Base-by-base conservation (phyloP, 2,797 vertebrate species). In the Ptychobarbus kaznakovi region DNA sequence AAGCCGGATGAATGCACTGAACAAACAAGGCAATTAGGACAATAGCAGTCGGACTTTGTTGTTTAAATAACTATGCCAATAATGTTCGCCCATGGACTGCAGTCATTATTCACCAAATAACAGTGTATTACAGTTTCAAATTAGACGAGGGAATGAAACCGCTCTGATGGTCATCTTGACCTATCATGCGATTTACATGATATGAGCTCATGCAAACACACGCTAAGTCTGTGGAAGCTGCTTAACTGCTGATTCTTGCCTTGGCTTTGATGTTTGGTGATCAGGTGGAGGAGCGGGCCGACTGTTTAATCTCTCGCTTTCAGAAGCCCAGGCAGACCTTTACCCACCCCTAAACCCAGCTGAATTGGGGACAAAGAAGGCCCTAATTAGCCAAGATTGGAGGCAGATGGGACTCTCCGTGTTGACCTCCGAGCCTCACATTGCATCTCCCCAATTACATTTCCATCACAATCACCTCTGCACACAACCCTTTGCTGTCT, bases 381-480 rank as follows among this genome's bases (percentile, higher is more conserved):
- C 85, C 90, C 92, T 95, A 96, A 96, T 96, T 96, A 95, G 92
- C 92, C 92, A 89, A 90, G 92, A 95, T 94, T 92, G 92, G 89
- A 93, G 93, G 94, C 95, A 96, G 95, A 96, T 96, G 95, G 95
- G 94, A 91, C 94, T 94, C 94, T 93, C 93, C 92, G 92, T 87
- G 89, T 92, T 95, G 94, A 95, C 94, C 94, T 92, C 87, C 25
- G 63, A 91, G 92, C 91, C 87, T 90, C 90, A 72, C 91, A 92
- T 93, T 92, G 92, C 87, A 90, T 90, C 92, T 92, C 92, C 91
- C 93, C 96, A 95, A 96, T 96, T 95, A 94, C 95, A 96, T 96
- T 96, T 96, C 95, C 95, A 96, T 96, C 93, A 96, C 95, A 96
- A 96, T 94, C 94, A 93, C 91, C 92, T 90, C 92, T 91, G 90